Base-by-base conservation (phyloP, 2,888 invertebrate genomes). In the Pardosa pseudoannulata region DNA sequence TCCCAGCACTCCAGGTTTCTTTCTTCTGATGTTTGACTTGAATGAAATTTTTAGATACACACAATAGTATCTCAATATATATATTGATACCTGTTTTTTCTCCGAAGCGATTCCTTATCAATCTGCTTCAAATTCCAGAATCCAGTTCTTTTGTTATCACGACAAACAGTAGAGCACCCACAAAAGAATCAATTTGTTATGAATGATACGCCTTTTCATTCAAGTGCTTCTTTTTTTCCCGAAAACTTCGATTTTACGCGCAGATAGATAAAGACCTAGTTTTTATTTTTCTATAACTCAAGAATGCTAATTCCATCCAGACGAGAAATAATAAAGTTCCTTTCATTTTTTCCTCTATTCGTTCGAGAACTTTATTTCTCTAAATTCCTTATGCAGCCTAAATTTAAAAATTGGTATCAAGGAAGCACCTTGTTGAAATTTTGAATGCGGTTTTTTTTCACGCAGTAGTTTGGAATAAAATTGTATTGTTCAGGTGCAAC, bases 141-240 rank as follows among this genome's bases (percentile, higher is more conserved):
- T 23, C 56, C 23, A 56, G 56, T 56, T 56, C 56, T 23, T 56
- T 56, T 56, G 56, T 56, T 56, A 23, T 23, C 23, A 1, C 23
- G 56, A 56, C 56, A 56, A 56, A 56, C 56, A 56, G 19, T 23
- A 3, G 23, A 56, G 23, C 23, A 23, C n/a, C 5, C 56, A 19
- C 56, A 19, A 19, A 19, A 56, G 56, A 16, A 56, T 56, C 56
- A 23, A 56, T 56, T 23, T 56, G 23, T 56, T 56, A 56, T 56
- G 56, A 56, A 56, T 56, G 56, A 56, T 56, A 23, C 23, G 19
- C 56, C 56, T 56, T 56, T 56, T 23, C 23, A 56, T 56, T 56
- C 56, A 56, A 46, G 41, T 46, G 41, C 23, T 56, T 56, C 56
- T 16, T 23, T 56, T 56, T n/a, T n/a, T 16, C n/a, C 23, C 23